Percentiles rank a stretch among this genome's conserved stretches.
These are phyloP conservation scores for Molossus alvarezi DNA, from an alignment of 2,797 vertebrate genomes.

Conservation along the genomic window DNA sequence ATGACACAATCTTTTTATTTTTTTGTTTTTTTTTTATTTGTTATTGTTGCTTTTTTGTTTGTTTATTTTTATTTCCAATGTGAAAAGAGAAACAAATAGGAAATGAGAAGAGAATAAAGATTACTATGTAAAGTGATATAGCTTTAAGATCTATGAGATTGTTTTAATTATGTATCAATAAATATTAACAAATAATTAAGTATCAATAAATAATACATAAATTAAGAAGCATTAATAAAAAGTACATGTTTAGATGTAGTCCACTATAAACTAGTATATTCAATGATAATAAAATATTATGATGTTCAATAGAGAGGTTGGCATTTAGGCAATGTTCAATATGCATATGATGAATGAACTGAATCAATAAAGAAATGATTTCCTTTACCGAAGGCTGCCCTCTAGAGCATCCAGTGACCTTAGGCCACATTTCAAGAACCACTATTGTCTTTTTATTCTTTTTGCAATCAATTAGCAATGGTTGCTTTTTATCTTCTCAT, in stretches of 20 bases:
- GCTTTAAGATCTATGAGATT: conserved; percentile 12
- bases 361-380: conserved; percentile 32
- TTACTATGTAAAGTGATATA: conserved; percentile 18
- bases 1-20: not conserved
- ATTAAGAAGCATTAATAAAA: not conserved
- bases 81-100: not conserved
- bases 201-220: not conserved
- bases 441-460: conserved; percentile 4
- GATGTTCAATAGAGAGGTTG: not conserved
- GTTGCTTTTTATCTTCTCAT: not conserved
- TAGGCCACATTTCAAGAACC: not conserved
- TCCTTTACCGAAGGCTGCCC: not conserved
- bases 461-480: not conserved
- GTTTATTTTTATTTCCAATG: not conserved
- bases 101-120: not conserved
- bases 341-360: not conserved
- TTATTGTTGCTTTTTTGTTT: not conserved
- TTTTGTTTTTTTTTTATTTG: not conserved
- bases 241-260: not conserved
- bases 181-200: not conserved
- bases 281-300: conserved; percentile 15
- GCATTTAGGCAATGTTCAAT: not conserved
- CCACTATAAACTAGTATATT: conserved; percentile 21
- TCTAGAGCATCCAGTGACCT: not conserved
- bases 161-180: conserved; percentile 19